Evolutionary conservation across 2,888 invertebrate species (phyloP).

Genomic region (Xestobium rufovillosum): DNA sequence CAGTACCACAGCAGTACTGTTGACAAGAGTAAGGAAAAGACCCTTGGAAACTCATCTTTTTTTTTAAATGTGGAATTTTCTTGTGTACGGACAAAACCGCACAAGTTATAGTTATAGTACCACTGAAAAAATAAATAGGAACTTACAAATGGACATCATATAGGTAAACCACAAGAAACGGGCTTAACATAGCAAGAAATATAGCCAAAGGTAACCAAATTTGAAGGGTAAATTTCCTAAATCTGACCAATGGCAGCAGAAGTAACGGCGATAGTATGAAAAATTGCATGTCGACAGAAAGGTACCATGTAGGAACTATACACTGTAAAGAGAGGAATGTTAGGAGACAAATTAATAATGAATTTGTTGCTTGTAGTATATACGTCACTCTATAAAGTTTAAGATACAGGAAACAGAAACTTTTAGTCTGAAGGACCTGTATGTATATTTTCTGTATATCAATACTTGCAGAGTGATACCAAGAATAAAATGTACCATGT

Average conservation of each 20-base stretch:
- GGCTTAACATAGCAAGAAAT: constrained; percentile 4
- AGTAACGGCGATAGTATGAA: constrained; percentile 16
- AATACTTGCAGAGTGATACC: no score
- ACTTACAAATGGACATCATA: not conserved
- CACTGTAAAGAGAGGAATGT: not conserved
- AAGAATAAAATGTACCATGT: not conserved
- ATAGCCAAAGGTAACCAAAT: constrained; percentile 4
- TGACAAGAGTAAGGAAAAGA: no score
- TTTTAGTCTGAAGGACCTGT: no score
- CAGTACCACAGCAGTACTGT: no score
- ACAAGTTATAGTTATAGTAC: no score
- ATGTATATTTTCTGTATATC: no score
- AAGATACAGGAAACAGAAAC: no score
- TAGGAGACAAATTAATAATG: not conserved
- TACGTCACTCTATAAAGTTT: no score
- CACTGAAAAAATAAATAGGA: no score
- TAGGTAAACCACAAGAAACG: not conserved
- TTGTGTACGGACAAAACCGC: no score
- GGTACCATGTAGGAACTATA: constrained; percentile 17
- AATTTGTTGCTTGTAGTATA: not conserved
- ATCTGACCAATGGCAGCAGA: constrained; percentile 13
- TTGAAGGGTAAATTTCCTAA: not conserved
- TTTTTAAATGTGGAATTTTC: no score
- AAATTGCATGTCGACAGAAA: constrained; percentile 16
- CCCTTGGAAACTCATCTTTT: no score